Conservation (phyloP, 2,113 vertebrate species). For the Heterochromis multidens region DNA sequence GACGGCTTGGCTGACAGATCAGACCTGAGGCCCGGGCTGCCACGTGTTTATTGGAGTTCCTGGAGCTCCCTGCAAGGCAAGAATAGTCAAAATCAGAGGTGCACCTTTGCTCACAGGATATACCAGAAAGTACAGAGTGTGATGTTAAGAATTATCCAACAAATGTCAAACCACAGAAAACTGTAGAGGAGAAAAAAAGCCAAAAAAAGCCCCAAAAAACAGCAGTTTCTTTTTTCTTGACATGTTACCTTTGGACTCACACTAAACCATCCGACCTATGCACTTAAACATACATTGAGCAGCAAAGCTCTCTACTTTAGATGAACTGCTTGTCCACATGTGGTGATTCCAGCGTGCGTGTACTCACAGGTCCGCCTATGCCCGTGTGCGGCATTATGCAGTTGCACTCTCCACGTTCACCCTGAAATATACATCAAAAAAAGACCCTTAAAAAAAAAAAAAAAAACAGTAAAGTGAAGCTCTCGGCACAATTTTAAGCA, state of each 20-base stretch:
- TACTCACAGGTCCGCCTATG: conserved; percentile 87
- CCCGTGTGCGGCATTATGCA: conserved; percentile 71
- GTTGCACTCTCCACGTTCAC: conserved; percentile 84
- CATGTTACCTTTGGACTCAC: background rate
- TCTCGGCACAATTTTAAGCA: background rate
- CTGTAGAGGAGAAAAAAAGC: background rate
- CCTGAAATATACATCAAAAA: conserved; percentile 72
- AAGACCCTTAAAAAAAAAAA: background rate
- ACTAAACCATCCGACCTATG: background rate
- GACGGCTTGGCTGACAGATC: conserved; percentile 48
- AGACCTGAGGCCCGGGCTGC: conserved; percentile 90
- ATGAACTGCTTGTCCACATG: background rate
- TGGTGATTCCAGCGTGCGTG: background rate
- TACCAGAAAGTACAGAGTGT: background rate
- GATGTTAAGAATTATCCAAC: conserved; percentile 25
- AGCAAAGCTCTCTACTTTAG: background rate
- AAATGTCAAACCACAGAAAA: conserved; percentile 12
- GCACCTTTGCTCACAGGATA: background rate
- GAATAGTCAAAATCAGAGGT: conserved; percentile 54
- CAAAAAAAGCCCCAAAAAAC: background rate
- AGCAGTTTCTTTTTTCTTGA: background rate
- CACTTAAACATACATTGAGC: background rate
- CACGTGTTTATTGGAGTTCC: conserved; percentile 79
- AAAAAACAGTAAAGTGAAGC: conserved; percentile 3
- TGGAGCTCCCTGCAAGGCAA: conserved; percentile 86